Conservation (phyloP, 1,140 invertebrate genomes). For the Paralvinella palmiformis region DNA sequence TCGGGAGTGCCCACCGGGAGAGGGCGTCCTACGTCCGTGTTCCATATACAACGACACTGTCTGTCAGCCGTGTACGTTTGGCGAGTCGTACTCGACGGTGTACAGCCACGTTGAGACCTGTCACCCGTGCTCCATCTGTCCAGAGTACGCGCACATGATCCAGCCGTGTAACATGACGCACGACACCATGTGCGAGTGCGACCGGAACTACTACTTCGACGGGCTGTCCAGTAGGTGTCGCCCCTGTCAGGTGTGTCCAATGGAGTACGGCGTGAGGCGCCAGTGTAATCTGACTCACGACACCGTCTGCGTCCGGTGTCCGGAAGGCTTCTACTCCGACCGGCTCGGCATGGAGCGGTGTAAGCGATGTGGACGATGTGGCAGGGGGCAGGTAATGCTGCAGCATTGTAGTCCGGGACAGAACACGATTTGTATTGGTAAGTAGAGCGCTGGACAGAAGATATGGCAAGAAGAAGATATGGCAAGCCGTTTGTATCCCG, state of each 20-base stretch:
- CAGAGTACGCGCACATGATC: constrained; percentile 15
- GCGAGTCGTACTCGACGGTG: background rate
- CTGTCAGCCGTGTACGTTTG: background rate
- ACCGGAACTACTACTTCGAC: constrained; percentile 20
- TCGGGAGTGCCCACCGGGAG: background rate
- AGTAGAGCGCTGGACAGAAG: constrained; percentile 6
- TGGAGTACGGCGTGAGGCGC: constrained; percentile 27
- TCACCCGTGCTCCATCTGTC: constrained; percentile 18
- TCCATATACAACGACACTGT: background rate
- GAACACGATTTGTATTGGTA: constrained; percentile 33
- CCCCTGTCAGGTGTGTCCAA: constrained; percentile 25
- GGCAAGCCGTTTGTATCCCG: too few species aligned
- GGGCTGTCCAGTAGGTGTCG: constrained; percentile 14
- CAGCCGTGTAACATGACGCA: constrained; percentile 23
- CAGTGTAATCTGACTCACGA: constrained; percentile 18
- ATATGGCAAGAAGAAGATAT: too few species aligned
- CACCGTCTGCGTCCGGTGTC: constrained; percentile 32
- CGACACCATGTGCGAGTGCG: constrained; percentile 26
- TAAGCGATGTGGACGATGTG: constrained; percentile 20
- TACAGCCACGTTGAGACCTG: constrained; percentile 14
- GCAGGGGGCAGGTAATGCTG: constrained; percentile 23
- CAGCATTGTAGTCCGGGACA: constrained; percentile 30
- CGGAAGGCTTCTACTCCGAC: constrained; percentile 28
- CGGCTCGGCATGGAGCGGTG: constrained; percentile 20
- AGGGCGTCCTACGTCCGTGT: background rate